These are phyloP conservation scores for Aphidius colemani DNA, from an alignment of 2,888 invertebrate genomes.

Conservation along the genomic window DNA sequence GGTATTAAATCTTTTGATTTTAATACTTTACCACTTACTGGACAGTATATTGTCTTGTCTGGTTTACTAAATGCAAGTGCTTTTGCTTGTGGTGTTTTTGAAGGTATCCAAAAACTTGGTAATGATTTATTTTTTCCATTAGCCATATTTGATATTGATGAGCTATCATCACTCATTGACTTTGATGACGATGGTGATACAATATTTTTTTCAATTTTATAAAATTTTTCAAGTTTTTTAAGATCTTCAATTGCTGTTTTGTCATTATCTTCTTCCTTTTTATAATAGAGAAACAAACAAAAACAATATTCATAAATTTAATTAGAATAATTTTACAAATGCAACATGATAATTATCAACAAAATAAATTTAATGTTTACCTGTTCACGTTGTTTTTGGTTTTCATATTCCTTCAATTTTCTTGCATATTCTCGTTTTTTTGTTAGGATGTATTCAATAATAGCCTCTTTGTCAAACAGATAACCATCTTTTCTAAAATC, in stretches of 20 bases:
- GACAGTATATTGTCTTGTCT: conserved; percentile 79
- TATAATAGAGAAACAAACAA: conserved; percentile 11
- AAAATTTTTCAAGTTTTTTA: conserved; percentile 76
- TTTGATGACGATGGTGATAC: conserved; percentile 51
- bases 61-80: conserved; percentile 73
- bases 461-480: conserved; percentile 95
- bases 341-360: background rate
- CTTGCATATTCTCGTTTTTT: conserved; percentile 91
- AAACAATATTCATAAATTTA: background rate
- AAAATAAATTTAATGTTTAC: conserved; percentile 48
- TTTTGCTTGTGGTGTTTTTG: conserved; percentile 86
- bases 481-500: conserved; percentile 78
- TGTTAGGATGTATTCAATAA: conserved; percentile 90
- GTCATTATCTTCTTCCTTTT: conserved; percentile 68
- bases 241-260: conserved; percentile 75
- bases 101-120: conserved; percentile 97
- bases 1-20: conserved; percentile 91
- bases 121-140: conserved; percentile 79
- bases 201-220: conserved; percentile 82
- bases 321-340: background rate
- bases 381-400: conserved; percentile 78
- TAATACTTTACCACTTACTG: conserved; percentile 82
- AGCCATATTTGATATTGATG: conserved; percentile 78
- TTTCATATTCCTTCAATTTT: conserved; percentile 90
- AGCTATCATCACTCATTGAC: conserved; percentile 28